Evolutionary conservation across 2,113 vertebrate species (phyloP), one percentile per base, ranked within the genome.

Genomic region (Otolemur garnettii): DNA sequence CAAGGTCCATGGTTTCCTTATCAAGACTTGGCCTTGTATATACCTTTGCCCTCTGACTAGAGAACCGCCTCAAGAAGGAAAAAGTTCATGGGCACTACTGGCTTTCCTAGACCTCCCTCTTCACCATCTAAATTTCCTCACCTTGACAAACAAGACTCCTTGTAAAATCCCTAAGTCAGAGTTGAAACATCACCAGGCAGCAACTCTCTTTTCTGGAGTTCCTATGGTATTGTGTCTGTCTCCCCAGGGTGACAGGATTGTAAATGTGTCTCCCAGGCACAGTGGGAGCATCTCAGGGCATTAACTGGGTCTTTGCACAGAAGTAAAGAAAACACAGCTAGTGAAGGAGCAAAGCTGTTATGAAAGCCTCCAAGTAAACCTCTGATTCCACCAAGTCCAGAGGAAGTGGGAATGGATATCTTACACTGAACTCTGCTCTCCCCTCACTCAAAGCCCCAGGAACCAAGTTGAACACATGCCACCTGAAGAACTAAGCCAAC

Each of bases 361-460:
- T 14, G 2, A 3, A 3, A 3, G 0, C 26, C 13, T 26, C 6
- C 9, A 3, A 1, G 38, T 7, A 9, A 7, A 30, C 35, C 85
- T 64, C 71, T 1, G 2, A 38, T 5, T 45, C 55, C 2, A 0
- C 79, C 74, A 7, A 26, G 8, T 45, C 50, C 26, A 22, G 38
- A 26, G 53, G 64, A 66, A 26, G 57, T 2, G 30, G 26, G 35
- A 72, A 17, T 7, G 21, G 21, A 33, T 19, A 60, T 5, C 7
- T 53, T 1, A 28, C 24, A 2, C 84, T 33, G 22, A 60, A 26
- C 74, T 57, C 4, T 15, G 0, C 57, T 26, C 22, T 50, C 6
- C 45, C 26, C 45, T 82, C 19, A 10, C 13, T 53, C 33, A 1
- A 15, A 75, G 77, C 42, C 53, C 68, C 18, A 21, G 33, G 22